Percentiles rank a stretch among this genome's conserved stretches.
Evolutionary conservation across 1,140 invertebrate genomes (phyloP).

Genomic region (Neelides sp.): DNA sequence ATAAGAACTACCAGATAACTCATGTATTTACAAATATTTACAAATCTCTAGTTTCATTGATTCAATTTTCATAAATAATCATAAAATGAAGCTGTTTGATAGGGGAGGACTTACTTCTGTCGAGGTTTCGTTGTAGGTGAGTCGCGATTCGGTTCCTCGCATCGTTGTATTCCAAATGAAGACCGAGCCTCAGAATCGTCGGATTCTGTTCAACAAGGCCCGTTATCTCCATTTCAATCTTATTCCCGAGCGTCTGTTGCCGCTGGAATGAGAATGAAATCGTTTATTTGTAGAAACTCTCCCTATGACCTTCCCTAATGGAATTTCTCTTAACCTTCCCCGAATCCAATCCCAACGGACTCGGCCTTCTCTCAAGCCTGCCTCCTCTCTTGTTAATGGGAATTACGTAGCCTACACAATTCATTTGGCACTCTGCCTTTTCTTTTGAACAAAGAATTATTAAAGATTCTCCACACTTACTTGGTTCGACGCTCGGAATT

Average conservation of each 20-base stretch:
- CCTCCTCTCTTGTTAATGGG: too few relatives aligned
- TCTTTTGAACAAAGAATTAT: background rate
- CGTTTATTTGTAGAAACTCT: too few relatives aligned
- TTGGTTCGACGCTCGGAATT: constrained; percentile 91
- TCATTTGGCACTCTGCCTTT: constrained; percentile 13
- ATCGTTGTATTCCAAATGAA: constrained; percentile 92
- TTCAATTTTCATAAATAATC: background rate
- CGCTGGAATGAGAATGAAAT: constrained; percentile 47
- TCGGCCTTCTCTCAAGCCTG: too few relatives aligned
- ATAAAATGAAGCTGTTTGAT: constrained; percentile 4
- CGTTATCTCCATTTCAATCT: constrained; percentile 96
- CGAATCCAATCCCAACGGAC: too few relatives aligned
- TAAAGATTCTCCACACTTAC: constrained; percentile 41
- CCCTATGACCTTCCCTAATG: too few relatives aligned
- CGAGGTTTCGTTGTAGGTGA: constrained; percentile 89
- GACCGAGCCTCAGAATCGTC: constrained; percentile 74
- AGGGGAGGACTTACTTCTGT: constrained; percentile 69
- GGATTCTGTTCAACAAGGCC: constrained; percentile 84
- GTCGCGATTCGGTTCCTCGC: constrained; percentile 81
- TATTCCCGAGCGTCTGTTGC: constrained; percentile 86
- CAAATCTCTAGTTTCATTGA: too few relatives aligned
- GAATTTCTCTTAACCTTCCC: too few relatives aligned
- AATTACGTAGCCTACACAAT: too few relatives aligned
- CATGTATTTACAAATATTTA: too few relatives aligned
- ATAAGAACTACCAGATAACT: too few relatives aligned